A percentile compares a stretch with the other conserved stretches of the same genome.
These are phyloP conservation scores for Orthonychiurus folsomi DNA, from an alignment of 2,888 invertebrate species.

Conservation along the genomic window DNA sequence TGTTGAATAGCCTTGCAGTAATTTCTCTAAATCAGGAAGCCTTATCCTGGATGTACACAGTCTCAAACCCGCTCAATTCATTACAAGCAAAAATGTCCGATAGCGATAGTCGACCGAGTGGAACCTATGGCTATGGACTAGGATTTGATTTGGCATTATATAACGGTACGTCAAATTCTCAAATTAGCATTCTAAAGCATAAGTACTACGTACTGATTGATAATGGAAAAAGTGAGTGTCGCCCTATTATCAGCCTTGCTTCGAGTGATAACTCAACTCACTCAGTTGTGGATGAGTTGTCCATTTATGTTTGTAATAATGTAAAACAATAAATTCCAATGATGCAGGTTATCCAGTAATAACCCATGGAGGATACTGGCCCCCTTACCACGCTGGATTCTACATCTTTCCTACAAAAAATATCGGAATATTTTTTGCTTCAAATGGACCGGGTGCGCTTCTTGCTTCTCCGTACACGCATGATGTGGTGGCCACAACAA, in stretches of 20 bases:
- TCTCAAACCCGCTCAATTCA: neutral
- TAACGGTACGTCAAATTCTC: neutral
- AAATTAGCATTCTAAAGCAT: neutral
- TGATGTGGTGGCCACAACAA: neutral
- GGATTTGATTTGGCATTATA: neutral
- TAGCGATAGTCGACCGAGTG: neutral
- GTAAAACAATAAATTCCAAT: no score
- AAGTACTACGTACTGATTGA: no score
- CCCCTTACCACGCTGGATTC: conserved; percentile 1
- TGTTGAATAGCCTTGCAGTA: no score
- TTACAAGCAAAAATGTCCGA: neutral
- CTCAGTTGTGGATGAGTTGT: no score
- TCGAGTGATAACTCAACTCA: no score
- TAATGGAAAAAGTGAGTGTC: no score
- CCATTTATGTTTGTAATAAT: no score
- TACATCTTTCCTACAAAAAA: neutral
- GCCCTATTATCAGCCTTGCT: no score
- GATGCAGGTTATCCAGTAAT: neutral
- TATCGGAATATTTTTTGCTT: neutral
- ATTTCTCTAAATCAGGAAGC: neutral
- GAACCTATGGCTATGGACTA: conserved; percentile 1
- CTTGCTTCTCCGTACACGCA: neutral
- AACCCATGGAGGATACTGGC: conserved; percentile 2
- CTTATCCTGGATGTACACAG: neutral
- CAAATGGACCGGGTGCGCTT: conserved; percentile 1